These are phyloP conservation scores for Neodiprion virginianus DNA, from an alignment of 1,140 invertebrate genomes.

Conservation along the genomic window DNA sequence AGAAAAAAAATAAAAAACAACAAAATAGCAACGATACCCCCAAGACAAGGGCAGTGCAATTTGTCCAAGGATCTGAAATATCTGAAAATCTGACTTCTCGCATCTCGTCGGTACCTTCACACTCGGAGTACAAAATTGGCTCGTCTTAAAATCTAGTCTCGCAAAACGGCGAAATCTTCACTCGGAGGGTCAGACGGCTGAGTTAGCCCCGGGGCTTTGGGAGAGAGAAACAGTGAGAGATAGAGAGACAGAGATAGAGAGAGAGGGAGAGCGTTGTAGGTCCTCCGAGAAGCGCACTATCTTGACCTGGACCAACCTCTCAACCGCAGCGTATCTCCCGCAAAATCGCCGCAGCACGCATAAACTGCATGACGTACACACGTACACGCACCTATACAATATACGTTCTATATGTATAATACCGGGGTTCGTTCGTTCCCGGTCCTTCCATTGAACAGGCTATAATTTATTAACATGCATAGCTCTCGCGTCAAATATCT, in stretches of 20 bases:
- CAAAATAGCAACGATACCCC: too few species aligned
- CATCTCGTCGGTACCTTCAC: too few species aligned
- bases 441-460: neutral
- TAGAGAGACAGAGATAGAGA: too few species aligned
- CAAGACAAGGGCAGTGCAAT: too few species aligned
- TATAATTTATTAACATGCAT: slow-evolving; percentile 8
- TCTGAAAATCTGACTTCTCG: too few species aligned
- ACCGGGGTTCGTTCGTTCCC: neutral
- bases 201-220: neutral
- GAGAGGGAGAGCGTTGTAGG: too few species aligned
- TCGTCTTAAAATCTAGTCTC: neutral
- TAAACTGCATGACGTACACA: neutral
- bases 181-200: neutral
- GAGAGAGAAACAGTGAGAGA: neutral
- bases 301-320: slow-evolving; percentile 6
- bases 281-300: neutral
- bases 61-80: too few species aligned
- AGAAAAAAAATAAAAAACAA: too few species aligned
- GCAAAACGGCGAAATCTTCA: neutral
- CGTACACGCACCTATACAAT: too few species aligned
- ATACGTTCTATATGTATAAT: too few species aligned
- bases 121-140: too few species aligned
- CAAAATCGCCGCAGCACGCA: neutral
- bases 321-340: neutral
- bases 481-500: slow-evolving; percentile 10